Conservation (phyloP, 2,113 vertebrate genomes). For the Rhombomys opimus region DNA sequence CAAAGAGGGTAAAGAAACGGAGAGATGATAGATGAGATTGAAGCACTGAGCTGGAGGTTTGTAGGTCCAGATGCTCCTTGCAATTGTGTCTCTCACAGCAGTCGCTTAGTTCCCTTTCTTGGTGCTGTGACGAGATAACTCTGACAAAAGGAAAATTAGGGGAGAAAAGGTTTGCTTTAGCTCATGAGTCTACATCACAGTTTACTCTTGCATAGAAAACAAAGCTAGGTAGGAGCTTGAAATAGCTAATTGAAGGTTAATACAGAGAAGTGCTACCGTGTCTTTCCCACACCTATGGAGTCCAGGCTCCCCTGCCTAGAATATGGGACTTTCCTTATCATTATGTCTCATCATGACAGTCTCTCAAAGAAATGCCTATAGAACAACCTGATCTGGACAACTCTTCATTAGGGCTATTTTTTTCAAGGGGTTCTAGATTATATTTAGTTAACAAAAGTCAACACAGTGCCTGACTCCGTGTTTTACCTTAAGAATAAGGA, state of each 20-base stretch:
- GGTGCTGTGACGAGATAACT: background rate
- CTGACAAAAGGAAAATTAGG: background rate
- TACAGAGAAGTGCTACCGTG: background rate
- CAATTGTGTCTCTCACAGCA: background rate
- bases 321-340: background rate
- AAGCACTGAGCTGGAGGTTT: background rate
- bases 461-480: background rate
- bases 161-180: background rate
- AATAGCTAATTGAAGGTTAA: background rate
- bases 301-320: background rate
- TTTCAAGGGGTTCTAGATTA: background rate
- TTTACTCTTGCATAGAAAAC: background rate
- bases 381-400: background rate
- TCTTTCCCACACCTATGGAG: too few relatives aligned
- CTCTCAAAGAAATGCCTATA: background rate
- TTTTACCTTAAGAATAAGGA: background rate
- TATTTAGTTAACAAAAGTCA: background rate
- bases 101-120: background rate
- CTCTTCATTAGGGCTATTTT: background rate
- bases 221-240: background rate
- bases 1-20: background rate
- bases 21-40: background rate
- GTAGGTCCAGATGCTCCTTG: background rate
- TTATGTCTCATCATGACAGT: too few relatives aligned
- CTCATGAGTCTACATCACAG: background rate